phyloP scores from a whole-genome alignment of 2,888 invertebrate genomes.

The Dione juno region DNA sequence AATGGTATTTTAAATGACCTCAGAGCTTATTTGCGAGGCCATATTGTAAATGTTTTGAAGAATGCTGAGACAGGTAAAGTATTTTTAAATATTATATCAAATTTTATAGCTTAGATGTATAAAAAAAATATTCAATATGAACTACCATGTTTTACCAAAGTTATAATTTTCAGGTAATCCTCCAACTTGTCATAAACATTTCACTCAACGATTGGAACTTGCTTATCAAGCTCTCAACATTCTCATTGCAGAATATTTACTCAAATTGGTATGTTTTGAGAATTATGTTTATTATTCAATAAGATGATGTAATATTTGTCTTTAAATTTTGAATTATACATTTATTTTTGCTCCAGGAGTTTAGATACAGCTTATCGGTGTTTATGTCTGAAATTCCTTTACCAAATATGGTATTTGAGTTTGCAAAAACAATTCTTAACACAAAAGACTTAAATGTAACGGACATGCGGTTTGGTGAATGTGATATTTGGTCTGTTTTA shows the following conservation, averaged over 20 bases:
- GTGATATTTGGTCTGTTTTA: constrained; percentile 78
- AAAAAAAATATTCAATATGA: background rate
- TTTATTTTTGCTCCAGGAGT: constrained; percentile 68
- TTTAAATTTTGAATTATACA: background rate
- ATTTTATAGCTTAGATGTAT: background rate
- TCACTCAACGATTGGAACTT: constrained; percentile 74
- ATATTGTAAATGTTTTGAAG: constrained; percentile 83
- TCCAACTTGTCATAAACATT: constrained; percentile 66
- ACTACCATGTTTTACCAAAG: background rate
- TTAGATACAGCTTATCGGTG: constrained; percentile 83
- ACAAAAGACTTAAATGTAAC: constrained; percentile 50
- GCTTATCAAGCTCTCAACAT: constrained; percentile 85
- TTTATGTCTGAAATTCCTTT: constrained; percentile 85
- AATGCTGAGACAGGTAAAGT: constrained; percentile 69
- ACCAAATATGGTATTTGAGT: constrained; percentile 78
- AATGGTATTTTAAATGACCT: constrained; percentile 84
- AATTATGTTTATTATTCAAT: background rate
- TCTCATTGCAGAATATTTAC: constrained; percentile 84
- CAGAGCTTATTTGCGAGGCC: constrained; percentile 83
- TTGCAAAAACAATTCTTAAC: constrained; percentile 62
- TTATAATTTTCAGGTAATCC: constrained; percentile 59
- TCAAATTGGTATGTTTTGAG: constrained; percentile 67
- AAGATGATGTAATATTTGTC: background rate
- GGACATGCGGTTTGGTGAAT: constrained; percentile 66
- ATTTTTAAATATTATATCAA: background rate